Conservation (phyloP, 2,113 vertebrate genomes). For the Thamnophis sirtalis region DNA sequence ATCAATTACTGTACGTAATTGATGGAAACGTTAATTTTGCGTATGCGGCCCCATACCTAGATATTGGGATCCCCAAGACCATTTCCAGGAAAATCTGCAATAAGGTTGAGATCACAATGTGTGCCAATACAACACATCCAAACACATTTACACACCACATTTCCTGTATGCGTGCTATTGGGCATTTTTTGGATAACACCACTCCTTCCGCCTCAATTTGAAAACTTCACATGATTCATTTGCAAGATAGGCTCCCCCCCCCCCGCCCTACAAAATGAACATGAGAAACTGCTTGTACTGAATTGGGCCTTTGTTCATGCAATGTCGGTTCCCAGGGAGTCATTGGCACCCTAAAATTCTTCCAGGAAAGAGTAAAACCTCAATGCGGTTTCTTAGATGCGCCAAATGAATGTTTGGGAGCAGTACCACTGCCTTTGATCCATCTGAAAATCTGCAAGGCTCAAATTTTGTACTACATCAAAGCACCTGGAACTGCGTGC, state of each 20-base stretch:
- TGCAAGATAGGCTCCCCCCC: rapidly evolving
- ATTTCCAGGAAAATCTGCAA: neutral
- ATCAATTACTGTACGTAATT: no score
- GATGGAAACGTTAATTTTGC: no score
- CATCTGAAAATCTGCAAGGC: neutral
- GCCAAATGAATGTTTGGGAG: no score
- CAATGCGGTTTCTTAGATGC: neutral
- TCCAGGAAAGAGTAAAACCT: neutral
- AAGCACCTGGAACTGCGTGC: neutral
- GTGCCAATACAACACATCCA: neutral
- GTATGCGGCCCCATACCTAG: neutral
- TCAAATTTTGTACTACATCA: neutral
- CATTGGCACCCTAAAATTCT: neutral
- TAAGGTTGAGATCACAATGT: neutral
- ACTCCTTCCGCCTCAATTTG: neutral
- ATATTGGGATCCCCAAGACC: neutral
- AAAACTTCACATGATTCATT: neutral
- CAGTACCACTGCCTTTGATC: neutral
- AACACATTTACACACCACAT: neutral
- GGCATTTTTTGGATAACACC: neutral
- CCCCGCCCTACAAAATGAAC: neutral
- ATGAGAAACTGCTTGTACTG: neutral
- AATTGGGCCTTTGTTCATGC: neutral
- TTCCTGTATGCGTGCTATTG: neutral
- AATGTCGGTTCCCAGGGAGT: neutral